Base-by-base conservation (phyloP, 2,888 invertebrate species). In the Criorhina ranunculi region DNA sequence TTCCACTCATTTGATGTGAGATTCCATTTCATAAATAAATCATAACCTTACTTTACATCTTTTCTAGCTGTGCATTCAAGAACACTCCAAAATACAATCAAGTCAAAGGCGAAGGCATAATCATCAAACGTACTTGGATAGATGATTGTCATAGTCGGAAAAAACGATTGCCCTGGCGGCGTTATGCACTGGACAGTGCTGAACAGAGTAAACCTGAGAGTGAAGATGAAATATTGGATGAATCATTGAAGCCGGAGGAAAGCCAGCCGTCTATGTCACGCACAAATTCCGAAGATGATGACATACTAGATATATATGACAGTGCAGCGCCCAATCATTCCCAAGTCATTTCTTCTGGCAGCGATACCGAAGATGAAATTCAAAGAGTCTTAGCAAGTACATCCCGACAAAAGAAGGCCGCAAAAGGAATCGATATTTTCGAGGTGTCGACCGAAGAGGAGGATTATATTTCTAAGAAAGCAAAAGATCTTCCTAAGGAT, bases 1-100 rank as follows among this genome's bases (percentile, higher is more conserved):
- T 29, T 97, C 96, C 90, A 98, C 97, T 5, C 98, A 98, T 92
- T 94, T 98, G 86, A 93, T 98, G 96, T 97, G 92, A 93, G 95
- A 92, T 42, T 35, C n/a, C 8, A 1, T n/a, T n/a, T n/a, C n/a
- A n/a, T n/a, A n/a, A 12, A 29, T 24, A 19, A n/a, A 19, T 3
- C 9, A 6, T 19, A 8, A 49, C 33, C 49, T 7, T n/a, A n/a
- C 6, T 42, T 24, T 46, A 5, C 31, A 19, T 44, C 42, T 40
- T 49, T 92, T 92, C 5, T 91, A 97, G 98, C 51, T 98, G 98
- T 92, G 98, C 98, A 9, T 98, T 97, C 92, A 92, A 94, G 5
- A 96, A 96, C 91, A 98, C 98, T 5, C 98, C 98, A 4, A 98
- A 98, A 91, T 96, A 96, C 90, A 93, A 94, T 62, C 94, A 95